Evolutionary conservation across 1,140 invertebrate genomes (phyloP).

Genomic region (Nylanderia fulva): DNA sequence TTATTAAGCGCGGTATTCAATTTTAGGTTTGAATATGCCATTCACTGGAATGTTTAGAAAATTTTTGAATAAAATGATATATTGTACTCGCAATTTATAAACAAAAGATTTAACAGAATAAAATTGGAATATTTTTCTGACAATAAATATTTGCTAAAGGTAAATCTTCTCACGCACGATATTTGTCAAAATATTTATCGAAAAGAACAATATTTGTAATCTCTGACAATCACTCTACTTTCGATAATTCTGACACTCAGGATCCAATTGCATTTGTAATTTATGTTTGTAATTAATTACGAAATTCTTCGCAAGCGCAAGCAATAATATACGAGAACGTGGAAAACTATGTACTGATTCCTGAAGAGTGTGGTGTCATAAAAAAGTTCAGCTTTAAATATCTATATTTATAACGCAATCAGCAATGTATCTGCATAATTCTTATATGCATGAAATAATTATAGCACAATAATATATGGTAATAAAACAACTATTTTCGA

Average conservation of each 20-base stretch:
- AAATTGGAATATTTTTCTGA: constrained; percentile 30
- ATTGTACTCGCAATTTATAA: neutral
- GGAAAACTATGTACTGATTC: constrained; percentile 30
- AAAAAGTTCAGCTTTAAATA: constrained; percentile 29
- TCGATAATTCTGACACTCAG: constrained; percentile 20
- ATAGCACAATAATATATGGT: neutral
- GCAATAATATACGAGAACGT: neutral
- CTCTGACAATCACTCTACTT: constrained; percentile 52
- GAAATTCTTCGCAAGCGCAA: neutral
- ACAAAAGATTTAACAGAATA: constrained; percentile 13
- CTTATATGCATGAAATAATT: neutral
- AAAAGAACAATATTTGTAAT: constrained; percentile 36
- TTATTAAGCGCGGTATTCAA: neutral
- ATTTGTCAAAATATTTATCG: too few species aligned
- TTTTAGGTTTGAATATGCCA: neutral
- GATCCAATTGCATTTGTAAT: constrained; percentile 8
- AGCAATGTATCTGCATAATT: neutral
- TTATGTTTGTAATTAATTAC: constrained; percentile 58
- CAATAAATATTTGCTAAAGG: constrained; percentile 4
- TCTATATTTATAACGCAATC: neutral
- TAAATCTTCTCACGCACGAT: too few species aligned
- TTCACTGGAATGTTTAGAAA: neutral
- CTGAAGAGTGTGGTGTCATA: constrained; percentile 14
- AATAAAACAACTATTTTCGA: too few species aligned
- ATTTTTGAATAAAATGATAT: constrained; percentile 25